These are phyloP conservation scores for Drosophila greeni DNA, from an alignment of 2,888 invertebrate genomes.

Conservation along the genomic window DNA sequence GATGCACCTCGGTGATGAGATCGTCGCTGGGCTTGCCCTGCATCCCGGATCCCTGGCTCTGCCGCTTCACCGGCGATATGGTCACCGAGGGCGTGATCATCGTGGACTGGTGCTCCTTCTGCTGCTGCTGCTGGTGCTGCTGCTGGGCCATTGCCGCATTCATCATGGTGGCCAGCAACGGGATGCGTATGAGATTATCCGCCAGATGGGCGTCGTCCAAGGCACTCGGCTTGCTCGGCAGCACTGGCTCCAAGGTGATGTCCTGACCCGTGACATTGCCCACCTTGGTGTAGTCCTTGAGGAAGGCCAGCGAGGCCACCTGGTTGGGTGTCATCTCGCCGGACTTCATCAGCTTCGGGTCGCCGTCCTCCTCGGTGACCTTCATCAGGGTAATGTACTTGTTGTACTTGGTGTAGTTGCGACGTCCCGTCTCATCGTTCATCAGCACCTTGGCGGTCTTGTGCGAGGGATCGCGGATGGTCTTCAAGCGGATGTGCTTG, in stretches of 20 bases:
- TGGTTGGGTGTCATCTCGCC: slow-evolving; percentile 79
- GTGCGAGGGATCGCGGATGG: slow-evolving; percentile 90
- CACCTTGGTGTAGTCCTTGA: slow-evolving; percentile 79
- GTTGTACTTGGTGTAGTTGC: slow-evolving; percentile 95
- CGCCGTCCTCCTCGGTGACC: slow-evolving; percentile 80
- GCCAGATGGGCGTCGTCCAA: slow-evolving; percentile 65
- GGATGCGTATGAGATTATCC: slow-evolving; percentile 71
- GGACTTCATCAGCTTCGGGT: slow-evolving; percentile 79
- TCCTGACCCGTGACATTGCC: slow-evolving; percentile 64
- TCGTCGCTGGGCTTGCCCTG: slow-evolving; percentile 83
- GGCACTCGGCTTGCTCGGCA: slow-evolving; percentile 44
- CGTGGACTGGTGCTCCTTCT: slow-evolving; percentile 64
- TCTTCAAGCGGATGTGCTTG: slow-evolving; percentile 95
- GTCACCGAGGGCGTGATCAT: slow-evolving; percentile 76
- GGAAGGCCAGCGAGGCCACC: slow-evolving; percentile 80
- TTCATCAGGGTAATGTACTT: slow-evolving; percentile 89
- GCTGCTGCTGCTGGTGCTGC: slow-evolving; percentile 70
- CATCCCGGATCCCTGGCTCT: slow-evolving; percentile 77
- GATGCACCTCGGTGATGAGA: slow-evolving; percentile 78
- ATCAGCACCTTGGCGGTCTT: slow-evolving; percentile 89
- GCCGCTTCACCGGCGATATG: slow-evolving; percentile 76
- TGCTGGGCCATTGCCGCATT: slow-evolving; percentile 75
- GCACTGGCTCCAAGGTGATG: slow-evolving; percentile 74
- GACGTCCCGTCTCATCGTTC: slow-evolving; percentile 93
- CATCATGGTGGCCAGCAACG: slow-evolving; percentile 75